These are phyloP conservation scores for Tenodera sinensis DNA, from an alignment of 2,888 invertebrate genomes.

Conservation along the genomic window DNA sequence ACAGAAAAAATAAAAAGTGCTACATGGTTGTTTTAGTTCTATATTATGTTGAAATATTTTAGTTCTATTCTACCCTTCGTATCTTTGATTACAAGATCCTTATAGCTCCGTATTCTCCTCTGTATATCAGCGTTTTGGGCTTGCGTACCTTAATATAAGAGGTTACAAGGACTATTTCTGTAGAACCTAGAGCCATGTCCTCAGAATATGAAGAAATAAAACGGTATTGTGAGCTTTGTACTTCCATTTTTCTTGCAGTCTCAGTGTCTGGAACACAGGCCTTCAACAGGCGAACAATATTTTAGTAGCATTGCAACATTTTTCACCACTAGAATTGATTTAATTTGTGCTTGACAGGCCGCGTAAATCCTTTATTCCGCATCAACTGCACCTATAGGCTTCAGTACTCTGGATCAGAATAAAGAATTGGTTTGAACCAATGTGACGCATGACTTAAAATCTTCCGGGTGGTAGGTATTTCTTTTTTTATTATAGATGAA, in stretches of 20 bases:
- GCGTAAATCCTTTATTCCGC: background rate
- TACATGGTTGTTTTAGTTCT: too few species aligned
- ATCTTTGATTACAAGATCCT: too few species aligned
- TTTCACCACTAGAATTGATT: background rate
- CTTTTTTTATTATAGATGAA: background rate
- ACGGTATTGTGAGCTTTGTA: too few species aligned
- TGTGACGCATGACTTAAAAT: background rate
- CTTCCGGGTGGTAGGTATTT: background rate
- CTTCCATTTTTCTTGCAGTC: background rate
- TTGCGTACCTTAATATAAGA: too few species aligned
- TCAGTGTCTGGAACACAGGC: background rate
- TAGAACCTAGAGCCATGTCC: too few species aligned
- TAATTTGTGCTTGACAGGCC: background rate
- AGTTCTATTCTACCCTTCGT: too few species aligned
- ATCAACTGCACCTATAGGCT: background rate
- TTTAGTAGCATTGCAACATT: background rate
- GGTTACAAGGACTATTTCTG: too few species aligned
- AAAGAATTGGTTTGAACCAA: background rate
- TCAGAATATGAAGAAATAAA: too few species aligned
- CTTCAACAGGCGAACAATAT: background rate
- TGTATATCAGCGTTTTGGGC: too few species aligned
- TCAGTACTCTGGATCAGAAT: background rate
- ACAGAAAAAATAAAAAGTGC: too few species aligned
- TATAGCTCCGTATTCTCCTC: too few species aligned
- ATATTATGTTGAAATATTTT: too few species aligned